A percentile compares a stretch with the other conserved stretches of the same genome.
Conservation (phyloP, 2,888 invertebrate genomes). For the Oscheius sp. region DNA sequence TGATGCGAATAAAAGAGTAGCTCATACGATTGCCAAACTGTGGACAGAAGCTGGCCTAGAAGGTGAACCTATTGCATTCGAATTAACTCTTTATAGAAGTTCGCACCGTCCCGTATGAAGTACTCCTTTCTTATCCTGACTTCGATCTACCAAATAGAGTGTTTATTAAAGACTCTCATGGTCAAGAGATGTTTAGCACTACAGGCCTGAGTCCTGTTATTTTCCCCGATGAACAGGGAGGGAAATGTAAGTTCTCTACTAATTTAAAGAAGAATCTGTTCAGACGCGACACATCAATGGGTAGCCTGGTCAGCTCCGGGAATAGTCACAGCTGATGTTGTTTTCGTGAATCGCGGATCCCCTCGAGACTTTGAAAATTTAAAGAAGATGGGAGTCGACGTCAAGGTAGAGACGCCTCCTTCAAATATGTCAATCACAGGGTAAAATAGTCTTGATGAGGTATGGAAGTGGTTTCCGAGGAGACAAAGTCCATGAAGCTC, state of each 20-base stretch:
- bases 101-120: conserved; percentile 62
- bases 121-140: conserved; percentile 68
- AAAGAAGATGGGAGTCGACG: conserved; percentile 55
- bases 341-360: conserved; percentile 63
- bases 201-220: conserved; percentile 61
- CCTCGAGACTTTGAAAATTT: conserved; percentile 62
- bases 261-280: background rate
- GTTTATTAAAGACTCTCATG: conserved; percentile 23
- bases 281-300: conserved; percentile 67
- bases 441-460: conserved; percentile 73
- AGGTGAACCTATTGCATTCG: conserved; percentile 34
- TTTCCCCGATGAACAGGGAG: conserved; percentile 64
- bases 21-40: conserved; percentile 59
- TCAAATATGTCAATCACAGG: conserved; percentile 60
- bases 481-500: conserved; percentile 71
- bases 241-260: conserved; percentile 42
- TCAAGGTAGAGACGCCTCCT: conserved; percentile 35
- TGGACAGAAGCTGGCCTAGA: conserved; percentile 63
- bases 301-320: conserved; percentile 65
- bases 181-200: conserved; percentile 47
- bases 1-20: conserved; percentile 61
- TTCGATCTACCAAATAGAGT: conserved; percentile 61
- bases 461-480: conserved; percentile 73
- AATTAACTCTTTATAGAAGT: conserved; percentile 40
- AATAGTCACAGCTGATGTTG: conserved; percentile 56